Evolutionary conservation across 2,888 invertebrate species (phyloP).

Genomic region (Andrena bucephala): DNA sequence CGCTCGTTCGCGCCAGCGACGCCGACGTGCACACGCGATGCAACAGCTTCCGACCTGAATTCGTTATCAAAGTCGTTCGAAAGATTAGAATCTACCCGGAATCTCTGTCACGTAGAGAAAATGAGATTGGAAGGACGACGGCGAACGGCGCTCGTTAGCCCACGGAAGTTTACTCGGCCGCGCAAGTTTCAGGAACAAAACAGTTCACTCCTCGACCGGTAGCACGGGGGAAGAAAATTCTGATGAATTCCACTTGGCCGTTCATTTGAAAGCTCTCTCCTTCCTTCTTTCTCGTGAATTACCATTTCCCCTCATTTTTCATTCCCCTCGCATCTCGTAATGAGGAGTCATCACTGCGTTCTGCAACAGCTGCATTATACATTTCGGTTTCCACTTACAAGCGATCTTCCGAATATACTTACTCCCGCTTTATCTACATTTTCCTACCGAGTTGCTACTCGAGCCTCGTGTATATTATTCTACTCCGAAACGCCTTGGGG

Average conservation of each 20-base stretch:
- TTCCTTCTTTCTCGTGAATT: neutral
- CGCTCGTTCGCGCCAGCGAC: neutral
- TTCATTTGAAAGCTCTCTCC: neutral
- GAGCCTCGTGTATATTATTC: too few species aligned
- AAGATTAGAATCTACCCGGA: conserved; percentile 5
- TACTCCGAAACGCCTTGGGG: too few species aligned
- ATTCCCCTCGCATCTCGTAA: neutral
- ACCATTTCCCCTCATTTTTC: neutral
- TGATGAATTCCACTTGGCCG: neutral
- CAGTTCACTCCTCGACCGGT: neutral
- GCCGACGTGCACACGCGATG: neutral
- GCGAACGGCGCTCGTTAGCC: neutral
- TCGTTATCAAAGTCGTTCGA: conserved; percentile 18
- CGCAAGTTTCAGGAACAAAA: neutral
- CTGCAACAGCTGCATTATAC: neutral
- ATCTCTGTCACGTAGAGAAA: conserved; percentile 14
- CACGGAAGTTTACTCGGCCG: neutral
- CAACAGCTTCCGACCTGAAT: conserved; percentile 16
- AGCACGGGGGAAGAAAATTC: neutral
- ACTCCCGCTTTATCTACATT: too few species aligned
- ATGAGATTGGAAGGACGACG: conserved; percentile 7
- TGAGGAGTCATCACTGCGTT: neutral
- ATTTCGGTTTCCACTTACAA: neutral
- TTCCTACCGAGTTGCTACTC: too few species aligned
- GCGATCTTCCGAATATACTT: too few species aligned